Percentiles rank a stretch among this genome's conserved stretches.
phyloP scores from a whole-genome alignment of 2,113 vertebrate genomes.

The human (Homo sapiens) region DNA sequence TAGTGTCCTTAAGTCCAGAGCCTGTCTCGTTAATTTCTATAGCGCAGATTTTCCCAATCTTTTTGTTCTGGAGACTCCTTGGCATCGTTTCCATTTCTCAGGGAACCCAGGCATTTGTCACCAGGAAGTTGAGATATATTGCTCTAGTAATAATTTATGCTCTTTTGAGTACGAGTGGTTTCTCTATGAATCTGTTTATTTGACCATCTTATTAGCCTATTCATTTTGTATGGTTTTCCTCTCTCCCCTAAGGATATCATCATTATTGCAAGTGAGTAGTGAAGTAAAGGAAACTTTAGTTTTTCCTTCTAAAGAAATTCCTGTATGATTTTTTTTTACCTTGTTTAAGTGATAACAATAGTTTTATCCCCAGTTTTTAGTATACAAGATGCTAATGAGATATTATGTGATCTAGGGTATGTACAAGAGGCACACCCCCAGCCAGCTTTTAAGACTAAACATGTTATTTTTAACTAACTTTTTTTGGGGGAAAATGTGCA shows the following conservation, averaged over 20 bases:
- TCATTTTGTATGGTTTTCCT: neutral
- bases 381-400: neutral
- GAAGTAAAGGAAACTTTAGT: neutral
- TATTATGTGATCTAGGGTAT: neutral
- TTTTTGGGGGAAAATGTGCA: neutral
- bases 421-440: neutral
- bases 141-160: neutral
- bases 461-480: neutral
- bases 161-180: constrained; percentile 12
- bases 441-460: neutral
- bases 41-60: neutral
- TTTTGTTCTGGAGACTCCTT: neutral
- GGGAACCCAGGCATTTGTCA: neutral
- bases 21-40: neutral
- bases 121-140: neutral
- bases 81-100: neutral
- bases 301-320: neutral
- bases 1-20: neutral
- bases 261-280: neutral
- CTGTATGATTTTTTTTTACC: neutral
- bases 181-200: constrained; percentile 19
- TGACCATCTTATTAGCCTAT: neutral
- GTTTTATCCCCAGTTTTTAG: neutral
- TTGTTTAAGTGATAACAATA: neutral
- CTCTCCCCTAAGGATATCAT: neutral